phyloP scores from a whole-genome alignment of 2,113 vertebrate genomes.

The Podilymbus podiceps region DNA sequence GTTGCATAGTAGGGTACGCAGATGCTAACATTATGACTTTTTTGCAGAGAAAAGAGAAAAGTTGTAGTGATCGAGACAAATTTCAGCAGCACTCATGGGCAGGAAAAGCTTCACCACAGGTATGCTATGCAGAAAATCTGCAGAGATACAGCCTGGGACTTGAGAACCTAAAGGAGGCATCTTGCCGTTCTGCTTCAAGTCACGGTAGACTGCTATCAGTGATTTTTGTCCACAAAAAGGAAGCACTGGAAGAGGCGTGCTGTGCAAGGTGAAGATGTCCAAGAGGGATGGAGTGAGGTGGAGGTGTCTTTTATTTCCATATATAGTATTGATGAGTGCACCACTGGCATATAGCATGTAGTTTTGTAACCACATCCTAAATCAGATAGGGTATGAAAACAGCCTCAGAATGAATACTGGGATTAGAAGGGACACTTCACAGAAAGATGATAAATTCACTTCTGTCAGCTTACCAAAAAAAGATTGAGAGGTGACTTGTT shows the following conservation, averaged over 20 bases:
- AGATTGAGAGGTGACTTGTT: conserved; percentile 39
- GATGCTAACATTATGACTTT: not conserved
- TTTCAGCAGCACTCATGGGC: not conserved
- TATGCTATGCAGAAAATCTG: not conserved
- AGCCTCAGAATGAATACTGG: conserved; percentile 30
- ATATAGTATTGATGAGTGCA: conserved; percentile 7
- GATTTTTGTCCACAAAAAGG: conserved; percentile 2
- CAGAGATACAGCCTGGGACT: not conserved
- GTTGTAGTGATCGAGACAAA: not conserved
- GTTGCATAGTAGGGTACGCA: not conserved
- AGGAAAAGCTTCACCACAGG: conserved; percentile 23
- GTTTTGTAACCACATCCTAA: conserved; percentile 46
- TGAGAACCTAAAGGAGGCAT: not conserved
- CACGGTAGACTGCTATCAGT: not conserved
- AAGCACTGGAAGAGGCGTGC: not conserved
- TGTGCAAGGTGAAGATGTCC: not conserved
- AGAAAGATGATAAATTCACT: not conserved
- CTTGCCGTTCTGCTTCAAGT: not conserved
- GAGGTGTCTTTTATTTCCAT: conserved; percentile 38
- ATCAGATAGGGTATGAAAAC: conserved; percentile 3
- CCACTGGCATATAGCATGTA: not conserved
- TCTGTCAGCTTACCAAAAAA: conserved; percentile 24
- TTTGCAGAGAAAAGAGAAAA: not conserved
- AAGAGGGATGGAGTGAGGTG: not conserved
- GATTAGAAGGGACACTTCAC: not conserved